Base-by-base conservation (phyloP, 1,140 invertebrate species). In the Calliphora vicina region DNA sequence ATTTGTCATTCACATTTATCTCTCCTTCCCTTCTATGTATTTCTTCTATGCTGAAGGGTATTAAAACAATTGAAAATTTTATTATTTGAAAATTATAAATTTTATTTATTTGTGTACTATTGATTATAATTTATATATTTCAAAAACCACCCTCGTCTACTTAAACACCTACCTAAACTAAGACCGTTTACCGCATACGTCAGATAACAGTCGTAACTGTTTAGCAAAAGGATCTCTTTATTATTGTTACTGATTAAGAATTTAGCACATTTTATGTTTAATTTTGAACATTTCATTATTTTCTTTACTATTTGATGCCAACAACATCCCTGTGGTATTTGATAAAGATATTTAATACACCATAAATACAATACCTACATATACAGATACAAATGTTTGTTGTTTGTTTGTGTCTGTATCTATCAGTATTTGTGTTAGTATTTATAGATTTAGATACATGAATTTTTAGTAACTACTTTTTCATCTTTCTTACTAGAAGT, bases 191-290 rank as follows among this genome's bases (percentile, higher is more conserved):
- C n/a, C 61, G n/a, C 61, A 67, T 67, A 23, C 20, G 61, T 50
- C 29, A 35, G 29, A 35, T 35, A 35, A 50, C 4, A 50, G 45
- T 50, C 15, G 5, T 67, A 61, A 17, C 4, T 13, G 50, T 61
- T 61, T 61, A 61, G n/a, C 4, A 2, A 67, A 67, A 67, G 61
- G 2, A 67, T 67, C 61, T 67, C 61, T 67, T 67, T 67, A 67
- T 67, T 23, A 67, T 67, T 67, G 61, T 67, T 67, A 67, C 61
- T 67, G n/a, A 67, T 67, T 67, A 67, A 67, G 20, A 67, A 67
- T 23, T 67, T 67, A 23, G 61, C 61, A 67, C 61, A 67, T 67
- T 67, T 67, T 67, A 35, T 50, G 45, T 50, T 35, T 35, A 35
- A 4, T 4, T 35, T 4, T 35, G 2, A 8, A 50, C 45, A 6